phyloP scores from a whole-genome alignment of 2,888 invertebrate genomes.

The Phyllotreta cruciferae region DNA sequence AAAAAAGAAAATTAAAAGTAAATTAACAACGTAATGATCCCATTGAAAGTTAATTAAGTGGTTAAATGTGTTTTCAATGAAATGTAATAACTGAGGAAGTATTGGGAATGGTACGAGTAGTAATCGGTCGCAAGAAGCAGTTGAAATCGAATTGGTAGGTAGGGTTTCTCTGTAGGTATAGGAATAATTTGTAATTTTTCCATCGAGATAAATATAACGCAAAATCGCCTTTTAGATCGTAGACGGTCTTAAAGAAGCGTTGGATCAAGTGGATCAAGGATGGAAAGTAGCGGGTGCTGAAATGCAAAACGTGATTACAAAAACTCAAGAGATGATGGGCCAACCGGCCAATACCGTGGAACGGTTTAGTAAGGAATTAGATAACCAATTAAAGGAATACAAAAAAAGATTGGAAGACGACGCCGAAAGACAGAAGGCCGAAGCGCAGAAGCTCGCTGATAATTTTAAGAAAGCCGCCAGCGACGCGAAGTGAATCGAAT shows the following conservation, averaged over 20 bases:
- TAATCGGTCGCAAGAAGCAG: no score
- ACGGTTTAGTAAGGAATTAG: not conserved
- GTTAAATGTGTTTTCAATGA: no score
- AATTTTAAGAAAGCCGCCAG: not conserved
- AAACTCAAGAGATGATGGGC: not conserved
- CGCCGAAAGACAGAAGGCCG: not conserved
- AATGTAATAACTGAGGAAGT: no score
- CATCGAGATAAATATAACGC: not conserved
- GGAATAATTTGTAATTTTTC: not conserved
- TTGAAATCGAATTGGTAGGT: no score
- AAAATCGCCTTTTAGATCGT: conserved; percentile 4
- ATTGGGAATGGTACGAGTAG: no score
- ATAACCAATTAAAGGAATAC: not conserved
- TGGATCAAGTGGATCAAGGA: not conserved
- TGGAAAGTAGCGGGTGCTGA: not conserved
- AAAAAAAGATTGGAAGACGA: not conserved
- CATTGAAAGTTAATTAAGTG: no score
- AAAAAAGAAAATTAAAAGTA: no score
- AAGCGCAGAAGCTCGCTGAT: not conserved
- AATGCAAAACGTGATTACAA: not conserved
- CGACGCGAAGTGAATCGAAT: not conserved
- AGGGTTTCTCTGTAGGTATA: not conserved
- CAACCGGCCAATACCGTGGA: not conserved
- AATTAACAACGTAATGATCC: no score
- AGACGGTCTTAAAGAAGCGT: not conserved